Evolutionary conservation across 2,113 vertebrate genomes (phyloP), one percentile per base, ranked within the genome.

Genomic region (Eulemur rufifrons): DNA sequence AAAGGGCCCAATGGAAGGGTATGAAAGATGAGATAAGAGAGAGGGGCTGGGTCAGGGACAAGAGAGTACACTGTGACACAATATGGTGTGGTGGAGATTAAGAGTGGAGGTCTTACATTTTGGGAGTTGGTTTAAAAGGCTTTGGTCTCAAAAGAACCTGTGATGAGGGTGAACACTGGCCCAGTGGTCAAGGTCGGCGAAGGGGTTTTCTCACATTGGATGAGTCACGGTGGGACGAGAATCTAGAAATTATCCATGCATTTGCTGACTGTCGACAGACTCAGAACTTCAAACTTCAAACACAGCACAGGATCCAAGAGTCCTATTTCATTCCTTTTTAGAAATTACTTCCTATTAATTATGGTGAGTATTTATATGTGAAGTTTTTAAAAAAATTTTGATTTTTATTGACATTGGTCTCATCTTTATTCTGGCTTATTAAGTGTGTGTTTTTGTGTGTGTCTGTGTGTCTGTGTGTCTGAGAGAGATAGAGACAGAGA

Each of bases 301-400:
- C 17, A 71, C 59, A 54, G 29, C 39, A 59, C 37, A 66, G 42
- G 11, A 91, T 66, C 42, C 37, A 64, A 87, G 47, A 73, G 42
- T 54, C 10, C 3, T 29, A 52, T 87, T 42, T 42, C 7, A 66
- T 66, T 71, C 3, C 14, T 66, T 42, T 89, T 32, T 27, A 76
- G 25, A 94, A 94, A 76, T 74, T 76, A 69, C 21, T 89, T 85
- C 54, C 37, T 59, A n/a, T 92, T 85, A 50, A 73, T 68, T 89
- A 20, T 74, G 47, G 21, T 84, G 56, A 84, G 39, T 61, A 59
- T 86, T 85, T 69, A 54, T 15, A 37, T 17, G 68, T 54, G 9
- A 42, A n/a, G 5, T 68, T 89, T 32, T 63, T 69, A 8, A 56
- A 85, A 88, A 68, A 13, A 56, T 68, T 78, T 73, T 76, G 5